Evolutionary conservation across 2,888 invertebrate species (phyloP).

Genomic region (Campoplex nolae): DNA sequence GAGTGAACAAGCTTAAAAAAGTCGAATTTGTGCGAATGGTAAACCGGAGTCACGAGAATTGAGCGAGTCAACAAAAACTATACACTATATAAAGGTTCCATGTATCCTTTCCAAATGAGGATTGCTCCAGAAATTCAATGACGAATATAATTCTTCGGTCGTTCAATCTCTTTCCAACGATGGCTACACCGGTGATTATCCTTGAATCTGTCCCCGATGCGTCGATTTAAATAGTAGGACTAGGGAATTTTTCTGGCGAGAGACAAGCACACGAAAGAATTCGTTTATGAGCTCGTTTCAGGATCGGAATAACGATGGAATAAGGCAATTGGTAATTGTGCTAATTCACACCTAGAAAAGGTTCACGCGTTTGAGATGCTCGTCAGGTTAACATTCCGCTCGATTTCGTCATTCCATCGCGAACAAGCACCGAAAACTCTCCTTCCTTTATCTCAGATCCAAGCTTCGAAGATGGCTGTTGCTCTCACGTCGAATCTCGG

Average conservation of each 20-base stretch:
- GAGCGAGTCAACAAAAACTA: slow-evolving; percentile 51
- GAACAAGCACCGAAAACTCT: slow-evolving; percentile 30
- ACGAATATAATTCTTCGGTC: slow-evolving; percentile 9
- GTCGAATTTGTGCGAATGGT: slow-evolving; percentile 14
- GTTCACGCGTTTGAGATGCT: slow-evolving; percentile 13
- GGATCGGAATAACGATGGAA: slow-evolving; percentile 37
- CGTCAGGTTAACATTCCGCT: slow-evolving; percentile 17
- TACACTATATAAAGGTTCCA: slow-evolving; percentile 16
- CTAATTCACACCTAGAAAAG: slow-evolving; percentile 54
- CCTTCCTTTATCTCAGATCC: slow-evolving; percentile 31
- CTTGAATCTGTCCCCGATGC: slow-evolving; percentile 5
- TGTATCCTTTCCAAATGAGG: slow-evolving; percentile 6
- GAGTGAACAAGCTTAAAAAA: background rate
- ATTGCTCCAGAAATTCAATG: slow-evolving; percentile 6
- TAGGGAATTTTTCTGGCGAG: slow-evolving; percentile 43
- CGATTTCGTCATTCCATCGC: slow-evolving; percentile 12
- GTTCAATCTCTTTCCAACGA: background rate
- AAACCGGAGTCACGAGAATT: slow-evolving; percentile 50
- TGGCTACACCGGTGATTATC: background rate
- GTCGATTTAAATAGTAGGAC: slow-evolving; percentile 36
- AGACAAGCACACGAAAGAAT: slow-evolving; percentile 27
- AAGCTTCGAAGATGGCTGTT: slow-evolving; percentile 24
- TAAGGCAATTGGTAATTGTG: slow-evolving; percentile 51
- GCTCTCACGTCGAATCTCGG: slow-evolving; percentile 35
- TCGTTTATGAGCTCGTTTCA: slow-evolving; percentile 18